Evolutionary conservation across 2,113 vertebrate genomes (phyloP), one percentile per base, ranked within the genome.

Genomic region (Neomonachus schauinslandi): DNA sequence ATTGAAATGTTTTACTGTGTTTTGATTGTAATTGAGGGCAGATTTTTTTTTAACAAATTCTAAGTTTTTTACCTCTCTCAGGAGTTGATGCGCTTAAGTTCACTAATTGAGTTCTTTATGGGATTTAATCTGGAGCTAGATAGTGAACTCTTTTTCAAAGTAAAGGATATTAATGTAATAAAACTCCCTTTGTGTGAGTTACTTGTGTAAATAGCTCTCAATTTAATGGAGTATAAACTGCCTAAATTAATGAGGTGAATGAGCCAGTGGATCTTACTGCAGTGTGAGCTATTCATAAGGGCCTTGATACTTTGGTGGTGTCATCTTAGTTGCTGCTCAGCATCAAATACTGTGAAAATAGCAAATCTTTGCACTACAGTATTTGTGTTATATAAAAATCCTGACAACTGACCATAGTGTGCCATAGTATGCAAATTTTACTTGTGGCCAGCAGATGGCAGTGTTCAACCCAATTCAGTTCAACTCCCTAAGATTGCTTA

Each of bases 371-470:
- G 16, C 65, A 67, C 46, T 33, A 14, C 18, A 65, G 0, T 39
- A 71, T 85, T 69, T 93, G 31, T n/a, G 4, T 81, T 57, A 14
- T 19, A 4, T 49, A 51, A 94, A 95, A 96, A 55, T 24, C 39
- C 9, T 4, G 13, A n/a, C 36, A 12, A 7, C 0, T 14, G 21
- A 57, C 12, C 2, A 0, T 16, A 57, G 33, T 31, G 14, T 53
- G 26, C 51, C 2, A 9, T 26, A 24, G 42, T 7, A 77, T 81
- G 83, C 13, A 55, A n/a, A 39, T 69, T 89, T 77, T 81, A 33
- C 10, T 16, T 46, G 0, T 77, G 46, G n/a, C 87, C 97, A 95
- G 96, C 21, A 98, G 98, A 81, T 98, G 97, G 96, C 96, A 97
- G 74, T 96, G 51, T 90, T 95, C 80, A 95, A 92, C 84, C 21